These are phyloP conservation scores for Betta splendens DNA, from an alignment of 2,797 vertebrate species.

Conservation along the genomic window DNA sequence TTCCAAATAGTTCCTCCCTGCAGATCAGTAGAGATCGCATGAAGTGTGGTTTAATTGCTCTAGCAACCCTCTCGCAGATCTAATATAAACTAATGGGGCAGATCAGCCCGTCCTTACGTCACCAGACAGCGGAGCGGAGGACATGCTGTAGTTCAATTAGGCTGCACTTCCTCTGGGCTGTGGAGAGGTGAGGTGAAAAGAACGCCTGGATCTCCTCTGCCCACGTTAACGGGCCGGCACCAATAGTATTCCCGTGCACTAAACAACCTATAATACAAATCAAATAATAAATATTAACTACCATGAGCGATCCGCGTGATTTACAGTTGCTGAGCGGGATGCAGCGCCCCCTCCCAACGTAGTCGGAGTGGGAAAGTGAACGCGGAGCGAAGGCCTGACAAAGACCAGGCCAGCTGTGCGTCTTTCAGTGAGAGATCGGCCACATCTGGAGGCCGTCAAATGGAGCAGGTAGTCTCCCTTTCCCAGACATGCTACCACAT, in stretches of 20 bases:
- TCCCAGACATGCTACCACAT: slow-evolving; percentile 19
- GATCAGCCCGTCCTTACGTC: slow-evolving; percentile 61
- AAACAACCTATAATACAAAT: too few species aligned
- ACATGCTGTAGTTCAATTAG: slow-evolving; percentile 75
- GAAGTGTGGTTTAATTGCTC: slow-evolving; percentile 50
- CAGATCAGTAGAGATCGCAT: slow-evolving; percentile 25
- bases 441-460: slow-evolving; percentile 62
- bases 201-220: slow-evolving; percentile 26
- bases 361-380: slow-evolving; percentile 13
- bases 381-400: slow-evolving; percentile 39
- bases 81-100: slow-evolving; percentile 70
- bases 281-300: too few species aligned
- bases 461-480: slow-evolving; percentile 36
- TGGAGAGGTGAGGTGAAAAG: slow-evolving; percentile 13
- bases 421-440: slow-evolving; percentile 33
- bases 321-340: slow-evolving; percentile 17
- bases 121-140: slow-evolving; percentile 61
- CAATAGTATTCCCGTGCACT: too few species aligned
- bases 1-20: slow-evolving; percentile 44
- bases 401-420: slow-evolving; percentile 35
- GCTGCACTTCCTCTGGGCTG: slow-evolving; percentile 43
- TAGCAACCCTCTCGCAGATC: slow-evolving; percentile 61
- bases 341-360: slow-evolving; percentile 14
- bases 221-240: too few species aligned
- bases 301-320: too few species aligned